Evolutionary conservation across 2,797 vertebrate species (phyloP), one percentile per base, ranked within the genome.

Genomic region (Rhyacichthys aspro): DNA sequence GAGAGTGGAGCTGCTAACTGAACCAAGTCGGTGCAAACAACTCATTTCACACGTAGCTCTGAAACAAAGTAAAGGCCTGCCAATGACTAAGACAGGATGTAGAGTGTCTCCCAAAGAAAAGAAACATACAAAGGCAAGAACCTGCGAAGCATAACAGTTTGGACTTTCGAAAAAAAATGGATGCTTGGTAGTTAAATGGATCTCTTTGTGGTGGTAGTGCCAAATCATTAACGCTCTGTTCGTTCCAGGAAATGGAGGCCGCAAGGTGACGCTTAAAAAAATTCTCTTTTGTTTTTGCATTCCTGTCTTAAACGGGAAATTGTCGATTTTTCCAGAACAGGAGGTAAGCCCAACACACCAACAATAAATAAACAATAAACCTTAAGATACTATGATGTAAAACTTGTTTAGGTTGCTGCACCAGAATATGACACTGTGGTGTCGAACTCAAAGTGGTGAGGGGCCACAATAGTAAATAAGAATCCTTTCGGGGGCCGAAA

Each of bases 41-140:
- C 23, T 47, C 23, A 47, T 47, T 47, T 47, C 45, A 47, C 45
- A 47, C 45, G 5, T 47, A 19, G 44, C 43, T 43, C 43, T 43
- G 2, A 43, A 17, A 46, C 44, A 46, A 28, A 46, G 18, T 23
- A 46, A 12, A 46, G 23, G 18, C 19, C 44, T 28, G 45, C 14
- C 23, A 3, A 33, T 47, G 45, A 47, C 45, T 47, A 47, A 47
- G 12, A 8, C 45, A 5, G 14, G 32, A 47, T 4, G 11, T 1
- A 23, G 43, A 4, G 17, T 46, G 19, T 33, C 23, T 33, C 10
- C 3, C 23, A 9, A 33, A 32, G 12, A 47, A 47, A 47, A n/a
- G 8, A 47, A 9, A 28, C n/a, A 46, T 28, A 19, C 12, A 46
- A 46, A 46, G 8, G 44, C 44, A 8, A 23, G 23, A 5, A 46